A percentile compares a stretch with the other conserved stretches of the same genome.
phyloP scores from a whole-genome alignment of 2,113 vertebrate genomes.

The Stegostoma tigrinum region DNA sequence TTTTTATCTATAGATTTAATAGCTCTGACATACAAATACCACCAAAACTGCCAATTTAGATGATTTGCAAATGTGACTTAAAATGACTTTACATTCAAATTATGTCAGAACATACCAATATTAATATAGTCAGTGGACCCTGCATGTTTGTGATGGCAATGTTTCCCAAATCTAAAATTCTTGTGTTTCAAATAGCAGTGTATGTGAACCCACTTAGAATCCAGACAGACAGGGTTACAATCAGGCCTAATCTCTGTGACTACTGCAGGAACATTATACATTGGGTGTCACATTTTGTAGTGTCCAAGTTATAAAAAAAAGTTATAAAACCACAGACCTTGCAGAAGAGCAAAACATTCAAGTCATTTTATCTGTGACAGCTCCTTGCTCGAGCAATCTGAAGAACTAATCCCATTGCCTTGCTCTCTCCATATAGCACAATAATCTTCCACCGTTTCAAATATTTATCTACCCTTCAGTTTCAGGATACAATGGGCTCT shows the following conservation, averaged over 20 bases:
- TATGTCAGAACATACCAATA: neutral
- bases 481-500: neutral
- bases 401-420: neutral
- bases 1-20: neutral
- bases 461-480: neutral
- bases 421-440: neutral
- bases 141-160: neutral
- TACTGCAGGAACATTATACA: neutral
- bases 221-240: neutral
- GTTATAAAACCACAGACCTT: neutral
- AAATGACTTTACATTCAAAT: neutral
- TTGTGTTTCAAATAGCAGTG: neutral
- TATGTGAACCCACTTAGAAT: neutral
- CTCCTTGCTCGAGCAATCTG: neutral
- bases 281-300: neutral
- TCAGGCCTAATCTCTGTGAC: neutral
- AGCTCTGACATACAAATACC: neutral
- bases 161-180: neutral
- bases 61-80: neutral
- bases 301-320: neutral
- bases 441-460: neutral
- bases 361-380: neutral
- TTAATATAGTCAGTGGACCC: neutral
- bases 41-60: neutral
- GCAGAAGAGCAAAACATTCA: neutral